Percentiles rank a stretch among this genome's conserved stretches.
Evolutionary conservation across 2,797 vertebrate species (phyloP).

Genomic region (Rousettus madagascariensis): DNA sequence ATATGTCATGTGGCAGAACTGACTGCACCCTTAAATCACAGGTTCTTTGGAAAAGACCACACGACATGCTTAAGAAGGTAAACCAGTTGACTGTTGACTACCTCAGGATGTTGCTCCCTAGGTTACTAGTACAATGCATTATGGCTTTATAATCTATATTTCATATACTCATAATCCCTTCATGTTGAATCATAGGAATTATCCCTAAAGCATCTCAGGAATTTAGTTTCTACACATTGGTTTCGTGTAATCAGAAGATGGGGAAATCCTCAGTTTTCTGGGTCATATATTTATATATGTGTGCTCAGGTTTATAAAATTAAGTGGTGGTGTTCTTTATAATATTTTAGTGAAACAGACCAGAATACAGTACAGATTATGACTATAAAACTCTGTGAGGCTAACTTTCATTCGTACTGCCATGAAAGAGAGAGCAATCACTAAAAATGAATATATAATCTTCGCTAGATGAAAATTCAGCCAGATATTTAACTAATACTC

Average conservation of each 20-base stretch:
- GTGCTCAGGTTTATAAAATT: background rate
- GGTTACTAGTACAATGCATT: background rate
- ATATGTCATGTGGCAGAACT: background rate
- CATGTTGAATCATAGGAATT: background rate
- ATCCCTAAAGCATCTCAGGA: background rate
- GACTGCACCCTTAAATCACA: background rate
- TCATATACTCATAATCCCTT: background rate
- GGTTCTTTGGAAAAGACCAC: background rate
- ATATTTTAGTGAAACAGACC: background rate
- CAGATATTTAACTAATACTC: background rate
- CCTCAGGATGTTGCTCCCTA: background rate
- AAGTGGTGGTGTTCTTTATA: background rate
- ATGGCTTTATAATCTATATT: background rate
- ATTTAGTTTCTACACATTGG: background rate
- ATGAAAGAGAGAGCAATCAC: background rate
- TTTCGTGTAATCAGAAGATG: conserved; percentile 12
- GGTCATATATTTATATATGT: background rate
- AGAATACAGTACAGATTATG: background rate
- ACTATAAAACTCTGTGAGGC: background rate
- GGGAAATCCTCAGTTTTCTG: background rate
- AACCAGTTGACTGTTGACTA: background rate
- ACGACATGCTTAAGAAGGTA: background rate
- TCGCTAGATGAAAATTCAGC: background rate
- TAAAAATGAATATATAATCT: background rate
- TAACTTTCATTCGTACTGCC: background rate